These are phyloP conservation scores for Bellardia bayeri DNA, from an alignment of 2,888 invertebrate species.

Conservation along the genomic window DNA sequence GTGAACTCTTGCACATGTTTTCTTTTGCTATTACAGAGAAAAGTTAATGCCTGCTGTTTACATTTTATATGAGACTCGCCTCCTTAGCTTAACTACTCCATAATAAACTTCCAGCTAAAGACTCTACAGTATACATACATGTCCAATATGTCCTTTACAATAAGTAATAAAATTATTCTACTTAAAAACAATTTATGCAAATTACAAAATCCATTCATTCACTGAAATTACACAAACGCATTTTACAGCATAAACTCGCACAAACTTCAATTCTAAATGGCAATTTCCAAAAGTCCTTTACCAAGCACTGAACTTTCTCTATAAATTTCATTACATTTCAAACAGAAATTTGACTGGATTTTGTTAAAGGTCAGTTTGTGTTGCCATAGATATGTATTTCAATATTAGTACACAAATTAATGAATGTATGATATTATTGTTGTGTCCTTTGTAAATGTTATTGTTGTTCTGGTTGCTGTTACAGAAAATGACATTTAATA, in stretches of 20 bases:
- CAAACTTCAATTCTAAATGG: background rate
- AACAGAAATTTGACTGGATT: constrained; percentile 32
- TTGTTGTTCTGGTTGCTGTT: constrained; percentile 12
- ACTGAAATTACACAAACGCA: background rate
- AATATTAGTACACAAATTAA: constrained; percentile 38
- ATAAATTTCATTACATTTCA: constrained; percentile 36
- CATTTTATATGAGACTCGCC: constrained; percentile 52
- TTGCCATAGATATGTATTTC: constrained; percentile 24
- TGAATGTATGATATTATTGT: constrained; percentile 27
- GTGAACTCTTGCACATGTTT: constrained; percentile 67
- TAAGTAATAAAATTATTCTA: constrained; percentile 64
- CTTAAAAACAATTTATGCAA: constrained; percentile 71
- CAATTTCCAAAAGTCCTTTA: constrained; percentile 6
- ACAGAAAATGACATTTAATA: constrained; percentile 40
- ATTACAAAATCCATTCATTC: constrained; percentile 65
- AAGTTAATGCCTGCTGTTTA: constrained; percentile 63
- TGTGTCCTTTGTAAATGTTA: constrained; percentile 23
- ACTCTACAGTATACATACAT: background rate
- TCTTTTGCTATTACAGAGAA: background rate
- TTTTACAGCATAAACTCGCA: background rate
- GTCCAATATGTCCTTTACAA: background rate
- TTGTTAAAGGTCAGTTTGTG: constrained; percentile 34
- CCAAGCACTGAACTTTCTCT: constrained; percentile 17
- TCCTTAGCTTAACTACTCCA: constrained; percentile 13
- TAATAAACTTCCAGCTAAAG: constrained; percentile 16